These are phyloP conservation scores for Tetramorium bicarinatum DNA, from an alignment of 2,888 invertebrate species.

Conservation along the genomic window DNA sequence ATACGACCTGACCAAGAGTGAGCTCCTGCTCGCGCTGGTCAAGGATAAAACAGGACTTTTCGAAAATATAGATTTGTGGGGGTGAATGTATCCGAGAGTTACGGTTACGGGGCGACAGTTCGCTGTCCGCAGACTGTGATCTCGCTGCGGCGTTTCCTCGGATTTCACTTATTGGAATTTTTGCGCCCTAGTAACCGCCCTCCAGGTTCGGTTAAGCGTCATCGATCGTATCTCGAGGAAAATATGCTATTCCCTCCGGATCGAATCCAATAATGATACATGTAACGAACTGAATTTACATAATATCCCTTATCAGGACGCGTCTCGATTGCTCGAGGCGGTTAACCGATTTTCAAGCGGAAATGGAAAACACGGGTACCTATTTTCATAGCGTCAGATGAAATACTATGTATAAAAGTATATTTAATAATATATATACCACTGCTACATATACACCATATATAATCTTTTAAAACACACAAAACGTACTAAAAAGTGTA, in stretches of 20 bases:
- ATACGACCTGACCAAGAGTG: not conserved
- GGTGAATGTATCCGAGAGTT: not conserved
- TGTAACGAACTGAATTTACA: not conserved
- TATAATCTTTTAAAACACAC: not conserved
- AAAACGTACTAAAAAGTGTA: no score
- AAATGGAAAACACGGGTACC: not conserved
- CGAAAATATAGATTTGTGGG: slow-evolving; percentile 3
- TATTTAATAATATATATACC: not conserved
- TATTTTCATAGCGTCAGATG: slow-evolving; percentile 1
- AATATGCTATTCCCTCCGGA: slow-evolving; percentile 1
- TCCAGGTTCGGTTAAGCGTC: slow-evolving; percentile 7
- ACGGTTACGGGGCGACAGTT: not conserved
- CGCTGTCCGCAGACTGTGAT: not conserved
- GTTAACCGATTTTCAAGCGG: not conserved
- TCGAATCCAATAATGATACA: slow-evolving; percentile 8
- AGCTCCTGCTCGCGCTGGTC: not conserved
- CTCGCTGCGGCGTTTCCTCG: not conserved
- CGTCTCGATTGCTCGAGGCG: not conserved
- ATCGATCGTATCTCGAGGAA: slow-evolving; percentile 19
- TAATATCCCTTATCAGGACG: not conserved
- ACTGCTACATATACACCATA: not conserved
- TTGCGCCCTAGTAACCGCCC: slow-evolving; percentile 43
- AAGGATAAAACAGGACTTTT: not conserved
- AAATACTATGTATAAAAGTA: not conserved
- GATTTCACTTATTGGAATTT: slow-evolving; percentile 40